Conservation (phyloP, 2,888 invertebrate genomes). For the Eupithecia inturbata region DNA sequence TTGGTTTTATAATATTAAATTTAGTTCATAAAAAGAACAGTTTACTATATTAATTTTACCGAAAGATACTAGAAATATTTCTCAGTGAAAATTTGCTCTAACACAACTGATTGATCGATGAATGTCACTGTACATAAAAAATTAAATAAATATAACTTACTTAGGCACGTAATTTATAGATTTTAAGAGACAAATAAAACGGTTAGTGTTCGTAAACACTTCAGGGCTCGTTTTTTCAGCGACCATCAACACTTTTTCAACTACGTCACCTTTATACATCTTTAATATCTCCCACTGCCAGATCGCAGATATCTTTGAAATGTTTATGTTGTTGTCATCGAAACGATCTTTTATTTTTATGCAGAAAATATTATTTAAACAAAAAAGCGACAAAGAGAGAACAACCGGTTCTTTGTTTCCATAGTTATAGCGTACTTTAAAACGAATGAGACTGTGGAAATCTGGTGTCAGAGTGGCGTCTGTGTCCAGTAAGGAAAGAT, state of each 20-base stretch:
- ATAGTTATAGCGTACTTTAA: constrained; percentile 67
- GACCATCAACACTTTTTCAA: constrained; percentile 56
- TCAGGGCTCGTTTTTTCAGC: constrained; percentile 56
- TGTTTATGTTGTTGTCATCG: constrained; percentile 54
- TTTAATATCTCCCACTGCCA: constrained; percentile 80
- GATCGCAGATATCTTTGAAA: constrained; percentile 61
- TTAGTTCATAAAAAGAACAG: too few relatives aligned
- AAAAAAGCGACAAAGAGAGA: constrained; percentile 61
- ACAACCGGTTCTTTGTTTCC: constrained; percentile 56
- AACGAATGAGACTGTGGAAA: constrained; percentile 64
- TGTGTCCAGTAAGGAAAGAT: constrained; percentile 58
- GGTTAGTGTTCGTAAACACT: constrained; percentile 50
- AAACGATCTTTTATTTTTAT: constrained; percentile 60
- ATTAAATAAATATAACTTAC: background rate
- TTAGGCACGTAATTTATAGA: constrained; percentile 52
- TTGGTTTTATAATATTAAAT: background rate
- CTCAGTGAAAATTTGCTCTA: too few relatives aligned
- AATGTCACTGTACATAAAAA: background rate
- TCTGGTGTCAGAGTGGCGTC: constrained; percentile 42
- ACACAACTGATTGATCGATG: background rate
- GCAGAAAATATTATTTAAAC: constrained; percentile 57
- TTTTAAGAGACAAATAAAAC: constrained; percentile 63
- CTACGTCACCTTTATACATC: constrained; percentile 61
- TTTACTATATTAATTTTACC: too few relatives aligned
- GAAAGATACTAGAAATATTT: too few relatives aligned